Base-by-base conservation (phyloP, 2,113 vertebrate genomes). In the Corythornis madagascariensis region DNA sequence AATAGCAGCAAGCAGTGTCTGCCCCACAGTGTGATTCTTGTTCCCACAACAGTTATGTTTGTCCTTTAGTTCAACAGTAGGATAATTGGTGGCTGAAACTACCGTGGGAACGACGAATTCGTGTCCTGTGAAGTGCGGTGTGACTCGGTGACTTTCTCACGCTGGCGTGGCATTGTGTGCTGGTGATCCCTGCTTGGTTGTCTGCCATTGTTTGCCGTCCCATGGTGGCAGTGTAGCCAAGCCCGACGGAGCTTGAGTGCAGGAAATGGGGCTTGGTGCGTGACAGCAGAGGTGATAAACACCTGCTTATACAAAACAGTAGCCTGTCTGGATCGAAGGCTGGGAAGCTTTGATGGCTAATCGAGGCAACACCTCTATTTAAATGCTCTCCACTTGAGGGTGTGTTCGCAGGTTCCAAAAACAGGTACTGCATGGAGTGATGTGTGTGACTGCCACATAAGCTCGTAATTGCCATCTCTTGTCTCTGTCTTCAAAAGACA, bases 91-190 rank as follows among this genome's bases (percentile, higher is more conserved):
- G 94, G 88, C 83, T 96, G 92, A 67, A 94, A 88, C 86, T 95
- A 96, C 97, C 97, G 98, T 99, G 98, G 98, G 98, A 99, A 98
- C 98, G 91, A 92, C 13, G 93, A 87, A 22, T 95, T 94, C 94
- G 65, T 83, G 94, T 85, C 74, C n/a, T 59, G 5, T 13, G 89
- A 70, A 94, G 93, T 60, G 71, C 69, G 45, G 83, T 85, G 92
- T 85, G 92, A 93, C 69, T 96, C 57, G 59, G 92, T 95, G 67
- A 86, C 97, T 97, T 99, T 99, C 98, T 97, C 98, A 99, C 98
- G 97, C 98, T 95, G 94, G 40, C 70, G 90, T 87, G 96, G 95
- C 95, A 86, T 97, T 97, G 93, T 96, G 33, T 96, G 97, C 97
- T 97, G 94, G 94, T 94, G 66, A n/a, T 92, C 91, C 94, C 96